Base-by-base conservation (phyloP, 2,113 vertebrate species). In the Pseudorectes ferrugineus region DNA sequence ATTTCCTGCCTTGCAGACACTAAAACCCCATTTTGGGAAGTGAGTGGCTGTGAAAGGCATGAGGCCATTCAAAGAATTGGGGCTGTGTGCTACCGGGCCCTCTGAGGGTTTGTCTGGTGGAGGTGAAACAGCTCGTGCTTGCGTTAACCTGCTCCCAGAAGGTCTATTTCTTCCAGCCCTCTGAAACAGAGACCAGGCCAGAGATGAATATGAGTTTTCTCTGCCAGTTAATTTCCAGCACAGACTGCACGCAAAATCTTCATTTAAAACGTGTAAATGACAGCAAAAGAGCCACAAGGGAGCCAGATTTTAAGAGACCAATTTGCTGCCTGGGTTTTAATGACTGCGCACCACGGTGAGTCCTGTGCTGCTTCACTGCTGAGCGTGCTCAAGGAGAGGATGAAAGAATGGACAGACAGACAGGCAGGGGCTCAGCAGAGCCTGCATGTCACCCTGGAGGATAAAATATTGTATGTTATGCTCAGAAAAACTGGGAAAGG, bases 201-300 rank as follows among this genome's bases (percentile, higher is more conserved):
- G 86, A 92, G 88, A 97, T 79, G 77, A 81, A 96, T 93, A 74
- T 74, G 86, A 61, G 51, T 94, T 94, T 96, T 78, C 82, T 85
- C 80, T 94, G 96, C 89, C 79, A 94, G 92, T 70, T 78, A 86
- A 89, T 93, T 96, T 96, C 80, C 82, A 97, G 91, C 92, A 88
- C 77, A 96, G 93, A 54, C 83, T 92, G 92, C 96, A 95, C 22
- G 93, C 94, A 95, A 93, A 95, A 96, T 95, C 93, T 96, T 96
- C 90, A 96, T 97, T 96, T 97, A 93, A 96, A 97, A 96, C 0
- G 28, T 85, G 95, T 84, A 96, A 97, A 96, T 96, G 96, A 95
- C 96, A 95, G 95, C 14, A 0, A 61, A 93, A 78, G 81, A 90
- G 86, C 73, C 95, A 76, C 94, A 38, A 65, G 96, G 95, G 96